Evolutionary conservation across 2,113 vertebrate species (phyloP).

Genomic region (Bujurquina vittata): DNA sequence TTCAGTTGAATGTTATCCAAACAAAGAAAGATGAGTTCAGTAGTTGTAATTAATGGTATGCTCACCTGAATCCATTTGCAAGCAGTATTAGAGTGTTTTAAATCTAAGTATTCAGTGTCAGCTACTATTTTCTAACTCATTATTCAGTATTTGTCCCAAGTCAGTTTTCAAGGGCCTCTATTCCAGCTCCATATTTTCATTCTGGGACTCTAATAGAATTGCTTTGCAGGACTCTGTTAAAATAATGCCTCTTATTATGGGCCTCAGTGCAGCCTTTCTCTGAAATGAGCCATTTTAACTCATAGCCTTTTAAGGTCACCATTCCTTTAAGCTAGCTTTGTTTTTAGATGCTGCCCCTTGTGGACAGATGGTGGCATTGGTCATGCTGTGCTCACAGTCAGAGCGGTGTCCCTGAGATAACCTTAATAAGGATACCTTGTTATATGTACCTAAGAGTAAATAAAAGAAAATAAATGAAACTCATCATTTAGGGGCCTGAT

Average conservation of each 20-base stretch:
- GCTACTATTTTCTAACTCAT: background rate
- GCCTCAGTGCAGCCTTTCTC: background rate
- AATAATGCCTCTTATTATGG: background rate
- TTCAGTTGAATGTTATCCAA: background rate
- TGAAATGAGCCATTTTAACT: background rate
- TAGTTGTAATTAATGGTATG: rapidly evolving
- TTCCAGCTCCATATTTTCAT: background rate
- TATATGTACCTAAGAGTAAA: background rate
- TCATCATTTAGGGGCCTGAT: background rate
- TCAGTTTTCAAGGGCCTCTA: background rate
- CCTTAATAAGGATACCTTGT: background rate
- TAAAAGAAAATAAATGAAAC: background rate
- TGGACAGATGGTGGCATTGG: no score
- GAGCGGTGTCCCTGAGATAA: background rate
- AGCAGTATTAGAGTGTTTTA: background rate
- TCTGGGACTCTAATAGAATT: background rate
- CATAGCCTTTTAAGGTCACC: background rate
- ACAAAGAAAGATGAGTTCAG: background rate
- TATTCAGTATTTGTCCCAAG: background rate
- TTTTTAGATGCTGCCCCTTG: background rate
- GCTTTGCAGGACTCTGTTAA: background rate
- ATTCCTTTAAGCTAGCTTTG: background rate
- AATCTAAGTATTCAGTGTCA: background rate
- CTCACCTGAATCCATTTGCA: background rate
- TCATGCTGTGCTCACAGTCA: background rate